Evolutionary conservation across 2,797 vertebrate genomes (phyloP), one percentile per base, ranked within the genome.

Genomic region (Cyprinodon diabolis): DNA sequence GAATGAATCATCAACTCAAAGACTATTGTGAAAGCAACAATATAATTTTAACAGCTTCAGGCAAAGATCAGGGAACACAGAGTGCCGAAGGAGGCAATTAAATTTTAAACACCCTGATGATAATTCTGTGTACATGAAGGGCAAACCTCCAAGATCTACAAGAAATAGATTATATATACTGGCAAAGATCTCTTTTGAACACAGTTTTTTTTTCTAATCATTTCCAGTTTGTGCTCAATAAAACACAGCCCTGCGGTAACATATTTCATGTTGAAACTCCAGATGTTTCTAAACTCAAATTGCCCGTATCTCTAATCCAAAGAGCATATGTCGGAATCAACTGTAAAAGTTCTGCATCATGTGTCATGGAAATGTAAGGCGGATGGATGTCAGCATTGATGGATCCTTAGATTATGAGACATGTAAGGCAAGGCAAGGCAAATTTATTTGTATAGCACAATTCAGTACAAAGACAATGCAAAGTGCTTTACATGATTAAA

Each of bases 21-120:
- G 76, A 88, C 75, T 43, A 63, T 84, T 85, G 72, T 72, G 54
- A 84, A 80, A 75, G 69, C 66, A 83, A 78, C 79, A 82, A 52
- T 82, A 60, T 77, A 74, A 78, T 87, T 87, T 77, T 68, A 87
- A 74, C 55, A 71, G 67, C 40, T 83, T 55, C 52, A 17, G 10
- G 17, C 15, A 78, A 82, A 76, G 76, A 84, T 71, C 57, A 58
- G 62, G 43, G 66, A 71, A 77, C 72, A 74, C 19, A 10, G 21
- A 72, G 72, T 74, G 55, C 14, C 40, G 45, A 69, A 65, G 68
- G 74, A 81, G n/a, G 35, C 68, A 71, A 79, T 84, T 77, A 51
- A 80, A 79, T 30, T 74, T 73, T 68, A 71, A 75, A 85, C 3
- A 4, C 21, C n/a, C 45, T 21, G 5, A 55, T 30, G 17, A 70